Conservation (phyloP, 2,888 invertebrate species). For the Cantharis flavilabris region DNA sequence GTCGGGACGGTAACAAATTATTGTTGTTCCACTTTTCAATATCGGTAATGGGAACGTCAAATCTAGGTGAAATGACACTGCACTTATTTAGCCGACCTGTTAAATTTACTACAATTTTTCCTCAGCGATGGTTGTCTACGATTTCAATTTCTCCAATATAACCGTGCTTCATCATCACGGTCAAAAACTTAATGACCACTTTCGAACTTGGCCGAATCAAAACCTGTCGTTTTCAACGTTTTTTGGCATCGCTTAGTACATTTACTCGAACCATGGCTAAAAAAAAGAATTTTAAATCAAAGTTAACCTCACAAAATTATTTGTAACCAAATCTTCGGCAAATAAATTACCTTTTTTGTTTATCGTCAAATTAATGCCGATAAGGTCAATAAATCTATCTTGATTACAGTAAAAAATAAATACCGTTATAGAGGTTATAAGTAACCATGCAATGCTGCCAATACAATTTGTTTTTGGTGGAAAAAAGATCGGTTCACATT, state of each 20-base stretch:
- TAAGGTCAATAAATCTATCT: no score
- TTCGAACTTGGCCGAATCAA: slow-evolving; percentile 97
- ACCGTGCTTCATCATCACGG: slow-evolving; percentile 99
- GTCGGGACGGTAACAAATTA: slow-evolving; percentile 96
- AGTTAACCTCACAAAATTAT: not conserved
- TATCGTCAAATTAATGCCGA: no score
- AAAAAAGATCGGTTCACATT: no score
- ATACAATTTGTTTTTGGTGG: not conserved
- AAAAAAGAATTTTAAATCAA: slow-evolving; percentile 52
- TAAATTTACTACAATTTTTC: slow-evolving; percentile 98
- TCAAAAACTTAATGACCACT: slow-evolving; percentile 97
- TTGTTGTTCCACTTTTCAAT: slow-evolving; percentile 99
- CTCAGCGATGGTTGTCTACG: slow-evolving; percentile 98
- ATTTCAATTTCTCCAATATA: slow-evolving; percentile 99
- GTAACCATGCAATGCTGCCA: not conserved
- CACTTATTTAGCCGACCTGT: slow-evolving; percentile 99
- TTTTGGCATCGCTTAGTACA: slow-evolving; percentile 99
- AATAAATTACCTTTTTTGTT: no score
- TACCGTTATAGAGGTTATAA: not conserved
- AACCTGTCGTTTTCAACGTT: slow-evolving; percentile 98
- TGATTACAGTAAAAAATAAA: not conserved
- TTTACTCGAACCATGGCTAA: slow-evolving; percentile 99
- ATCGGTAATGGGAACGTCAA: slow-evolving; percentile 94
- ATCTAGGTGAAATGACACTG: slow-evolving; percentile 97
- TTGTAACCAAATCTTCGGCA: not conserved